phyloP scores from a whole-genome alignment of 2,888 invertebrate species.

The Dorcus parallelipipedus region DNA sequence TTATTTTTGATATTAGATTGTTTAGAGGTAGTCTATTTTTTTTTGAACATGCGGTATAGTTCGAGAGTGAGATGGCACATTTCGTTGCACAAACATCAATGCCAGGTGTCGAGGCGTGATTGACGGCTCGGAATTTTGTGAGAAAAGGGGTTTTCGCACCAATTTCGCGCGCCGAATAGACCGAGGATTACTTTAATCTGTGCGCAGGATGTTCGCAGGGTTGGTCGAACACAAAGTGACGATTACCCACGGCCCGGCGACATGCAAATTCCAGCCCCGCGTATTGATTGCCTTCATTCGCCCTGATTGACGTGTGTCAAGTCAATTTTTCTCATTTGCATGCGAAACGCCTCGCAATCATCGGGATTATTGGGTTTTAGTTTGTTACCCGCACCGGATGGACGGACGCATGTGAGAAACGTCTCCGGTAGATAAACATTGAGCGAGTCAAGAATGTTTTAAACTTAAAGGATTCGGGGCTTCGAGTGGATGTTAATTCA shows the following conservation, averaged over 20 bases:
- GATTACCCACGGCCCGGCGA: neutral
- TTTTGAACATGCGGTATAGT: too few species aligned
- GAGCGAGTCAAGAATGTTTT: constrained; percentile 2
- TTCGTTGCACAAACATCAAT: neutral
- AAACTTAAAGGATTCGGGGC: constrained; percentile 13
- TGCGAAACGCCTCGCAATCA: constrained; percentile 7
- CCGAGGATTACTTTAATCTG: constrained; percentile 22
- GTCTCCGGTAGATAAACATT: neutral
- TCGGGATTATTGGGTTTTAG: constrained; percentile 2
- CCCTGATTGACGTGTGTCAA: constrained; percentile 25
- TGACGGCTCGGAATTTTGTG: constrained; percentile 27
- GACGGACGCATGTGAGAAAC: neutral
- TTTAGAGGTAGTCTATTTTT: too few species aligned
- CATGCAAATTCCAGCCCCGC: constrained; percentile 22
- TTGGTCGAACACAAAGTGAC: constrained; percentile 16
- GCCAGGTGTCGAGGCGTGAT: constrained; percentile 32
- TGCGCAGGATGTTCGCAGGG: constrained; percentile 19
- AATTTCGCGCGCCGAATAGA: constrained; percentile 19
- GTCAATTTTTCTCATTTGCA: constrained; percentile 12
- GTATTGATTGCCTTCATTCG: constrained; percentile 19
- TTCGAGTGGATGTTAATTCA: constrained; percentile 26
- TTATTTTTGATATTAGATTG: too few species aligned
- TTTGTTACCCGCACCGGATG: neutral
- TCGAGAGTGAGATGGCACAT: too few species aligned
- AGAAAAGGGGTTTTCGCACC: constrained; percentile 27